These are phyloP conservation scores for Pitta sordida DNA, from an alignment of 2,113 vertebrate species.

Conservation along the genomic window DNA sequence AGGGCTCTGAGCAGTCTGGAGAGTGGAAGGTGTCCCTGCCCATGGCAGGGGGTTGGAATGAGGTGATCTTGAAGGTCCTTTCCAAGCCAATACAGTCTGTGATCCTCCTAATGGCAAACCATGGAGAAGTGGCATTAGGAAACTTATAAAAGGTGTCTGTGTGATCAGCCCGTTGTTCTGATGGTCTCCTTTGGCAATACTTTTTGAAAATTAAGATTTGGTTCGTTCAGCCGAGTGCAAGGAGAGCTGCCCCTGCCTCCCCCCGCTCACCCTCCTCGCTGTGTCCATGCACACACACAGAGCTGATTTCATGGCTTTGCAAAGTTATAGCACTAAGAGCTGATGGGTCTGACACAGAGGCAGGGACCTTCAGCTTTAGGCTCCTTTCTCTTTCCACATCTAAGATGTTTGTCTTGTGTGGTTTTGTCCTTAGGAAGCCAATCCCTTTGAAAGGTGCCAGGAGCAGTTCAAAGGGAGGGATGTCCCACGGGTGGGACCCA, in stretches of 20 bases:
- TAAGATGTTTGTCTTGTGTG: not conserved
- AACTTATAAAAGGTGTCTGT: not conserved
- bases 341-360: not conserved
- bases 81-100: not conserved
- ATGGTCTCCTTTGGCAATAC: not conserved
- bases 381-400: not conserved
- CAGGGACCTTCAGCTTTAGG: not conserved
- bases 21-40: not conserved
- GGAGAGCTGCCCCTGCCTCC: not conserved
- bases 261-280: not conserved
- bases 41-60: not conserved
- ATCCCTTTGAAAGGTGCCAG: not conserved
- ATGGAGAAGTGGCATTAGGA: not conserved
- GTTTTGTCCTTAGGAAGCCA: not conserved
- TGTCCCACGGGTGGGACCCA: fast-evolving
- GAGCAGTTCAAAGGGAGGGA: not conserved
- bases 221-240: not conserved
- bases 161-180: not conserved
- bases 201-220: not conserved
- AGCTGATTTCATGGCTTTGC: not conserved
- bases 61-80: not conserved
- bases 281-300: fast-evolving
- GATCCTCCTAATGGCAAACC: not conserved
- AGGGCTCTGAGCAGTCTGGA: fast-evolving
- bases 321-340: not conserved